phyloP scores from a whole-genome alignment of 2,113 vertebrate species.

The Cyphomyrus discorhynchus region DNA sequence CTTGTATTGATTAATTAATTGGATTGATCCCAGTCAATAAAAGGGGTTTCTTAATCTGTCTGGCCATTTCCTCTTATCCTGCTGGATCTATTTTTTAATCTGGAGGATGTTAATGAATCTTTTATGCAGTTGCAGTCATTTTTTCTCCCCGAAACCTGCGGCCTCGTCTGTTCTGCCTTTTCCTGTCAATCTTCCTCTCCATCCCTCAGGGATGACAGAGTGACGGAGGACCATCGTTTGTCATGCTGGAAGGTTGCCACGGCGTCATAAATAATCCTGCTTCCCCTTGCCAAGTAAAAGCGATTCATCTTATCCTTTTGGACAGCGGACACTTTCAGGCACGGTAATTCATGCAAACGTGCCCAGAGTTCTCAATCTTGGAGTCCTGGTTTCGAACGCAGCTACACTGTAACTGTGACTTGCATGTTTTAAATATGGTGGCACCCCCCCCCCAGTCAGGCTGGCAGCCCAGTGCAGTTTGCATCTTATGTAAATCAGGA shows the following conservation, averaged over 20 bases:
- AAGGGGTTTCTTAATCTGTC: slow-evolving; percentile 21
- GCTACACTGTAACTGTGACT: not conserved
- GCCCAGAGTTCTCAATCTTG: not conserved
- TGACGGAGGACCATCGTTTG: not conserved
- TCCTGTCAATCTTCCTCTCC: slow-evolving; percentile 4
- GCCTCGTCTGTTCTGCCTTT: not conserved
- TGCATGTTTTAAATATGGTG: not conserved
- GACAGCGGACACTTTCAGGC: not conserved
- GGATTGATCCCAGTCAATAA: slow-evolving; percentile 42
- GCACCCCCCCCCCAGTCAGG: not conserved
- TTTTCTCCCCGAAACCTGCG: not conserved
- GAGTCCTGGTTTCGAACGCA: not conserved
- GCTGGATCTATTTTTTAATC: slow-evolving; percentile 11
- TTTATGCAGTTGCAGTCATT: slow-evolving; percentile 27
- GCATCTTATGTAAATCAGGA: not conserved
- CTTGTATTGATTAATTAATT: slow-evolving; percentile 45
- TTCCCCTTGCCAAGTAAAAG: not conserved
- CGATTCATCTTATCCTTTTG: slow-evolving; percentile 3
- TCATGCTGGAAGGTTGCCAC: not conserved
- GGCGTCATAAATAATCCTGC: not conserved
- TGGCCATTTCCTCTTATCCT: slow-evolving; percentile 19
- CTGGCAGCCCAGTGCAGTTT: not conserved
- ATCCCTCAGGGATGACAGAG: not conserved
- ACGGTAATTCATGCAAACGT: not conserved
- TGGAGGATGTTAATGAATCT: not conserved